Percentiles rank a stretch among this genome's conserved stretches.
These are phyloP conservation scores for Nemotelus nigrinus DNA, from an alignment of 2,888 invertebrate genomes.

Conservation along the genomic window DNA sequence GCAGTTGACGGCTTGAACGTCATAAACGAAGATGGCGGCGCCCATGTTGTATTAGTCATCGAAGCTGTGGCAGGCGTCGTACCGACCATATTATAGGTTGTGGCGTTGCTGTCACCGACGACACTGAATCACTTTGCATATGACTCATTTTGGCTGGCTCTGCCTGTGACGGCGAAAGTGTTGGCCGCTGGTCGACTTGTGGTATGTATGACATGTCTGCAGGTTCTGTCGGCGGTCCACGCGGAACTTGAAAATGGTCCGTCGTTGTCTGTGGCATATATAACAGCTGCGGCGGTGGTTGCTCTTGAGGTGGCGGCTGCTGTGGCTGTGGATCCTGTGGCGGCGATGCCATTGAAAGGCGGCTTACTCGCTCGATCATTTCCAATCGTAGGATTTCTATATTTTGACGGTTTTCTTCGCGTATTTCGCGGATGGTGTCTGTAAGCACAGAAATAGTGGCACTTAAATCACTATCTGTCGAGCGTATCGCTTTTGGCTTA, in stretches of 20 bases:
- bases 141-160: background rate
- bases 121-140: background rate
- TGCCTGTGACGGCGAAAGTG: background rate
- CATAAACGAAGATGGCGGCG: background rate
- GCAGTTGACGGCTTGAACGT: background rate
- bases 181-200: background rate
- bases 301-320: background rate
- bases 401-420: background rate
- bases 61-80: background rate
- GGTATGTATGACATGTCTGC: background rate
- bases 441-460: background rate
- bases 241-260: background rate
- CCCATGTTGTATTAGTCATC: background rate
- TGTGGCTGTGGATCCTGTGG: background rate
- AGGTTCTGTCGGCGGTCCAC: background rate
- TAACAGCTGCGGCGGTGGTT: background rate
- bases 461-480: background rate
- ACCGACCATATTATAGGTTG: background rate
- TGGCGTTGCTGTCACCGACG: background rate
- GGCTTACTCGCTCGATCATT: background rate
- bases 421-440: background rate
- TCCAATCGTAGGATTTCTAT: background rate
- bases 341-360: background rate
- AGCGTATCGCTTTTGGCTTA: background rate
- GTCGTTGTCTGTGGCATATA: no score